Percentiles rank a stretch among this genome's conserved stretches.
Evolutionary conservation across 2,113 vertebrate species (phyloP).

Genomic region (Pseudorectes ferrugineus): DNA sequence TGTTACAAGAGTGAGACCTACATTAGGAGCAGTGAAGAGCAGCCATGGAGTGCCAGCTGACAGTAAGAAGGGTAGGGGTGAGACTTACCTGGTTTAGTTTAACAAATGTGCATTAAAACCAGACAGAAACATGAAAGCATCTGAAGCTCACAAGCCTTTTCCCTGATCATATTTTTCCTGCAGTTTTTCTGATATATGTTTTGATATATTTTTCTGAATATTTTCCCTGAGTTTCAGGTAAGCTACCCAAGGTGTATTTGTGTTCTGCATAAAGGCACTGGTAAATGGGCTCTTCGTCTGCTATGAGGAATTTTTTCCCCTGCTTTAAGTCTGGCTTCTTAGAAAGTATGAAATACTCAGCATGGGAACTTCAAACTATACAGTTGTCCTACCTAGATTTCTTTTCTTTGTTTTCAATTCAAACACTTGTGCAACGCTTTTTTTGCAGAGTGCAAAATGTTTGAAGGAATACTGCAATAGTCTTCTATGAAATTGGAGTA

Average conservation of each 20-base stretch:
- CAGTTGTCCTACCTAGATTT: neutral
- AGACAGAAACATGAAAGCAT: neutral
- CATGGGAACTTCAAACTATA: neutral
- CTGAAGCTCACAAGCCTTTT: neutral
- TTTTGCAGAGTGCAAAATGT: neutral
- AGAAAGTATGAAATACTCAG: neutral
- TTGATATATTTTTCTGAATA: neutral
- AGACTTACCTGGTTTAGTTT: neutral
- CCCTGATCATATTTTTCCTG: neutral
- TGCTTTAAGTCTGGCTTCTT: neutral
- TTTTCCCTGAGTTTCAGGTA: neutral
- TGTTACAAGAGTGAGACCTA: neutral
- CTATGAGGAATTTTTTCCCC: accelerated
- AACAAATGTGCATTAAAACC: neutral
- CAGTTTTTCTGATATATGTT: neutral
- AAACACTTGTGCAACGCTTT: neutral
- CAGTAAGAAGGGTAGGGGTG: neutral
- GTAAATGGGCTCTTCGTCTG: neutral
- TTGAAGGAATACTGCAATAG: neutral
- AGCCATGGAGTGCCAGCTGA: neutral
- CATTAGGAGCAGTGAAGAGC: neutral
- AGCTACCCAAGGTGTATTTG: accelerated
- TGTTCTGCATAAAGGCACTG: neutral
- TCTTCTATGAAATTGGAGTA: neutral
- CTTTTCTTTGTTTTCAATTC: neutral